Percentiles rank a stretch among this genome's conserved stretches.
phyloP scores from a whole-genome alignment of 2,113 vertebrate species.

The Spilogale gracilis region DNA sequence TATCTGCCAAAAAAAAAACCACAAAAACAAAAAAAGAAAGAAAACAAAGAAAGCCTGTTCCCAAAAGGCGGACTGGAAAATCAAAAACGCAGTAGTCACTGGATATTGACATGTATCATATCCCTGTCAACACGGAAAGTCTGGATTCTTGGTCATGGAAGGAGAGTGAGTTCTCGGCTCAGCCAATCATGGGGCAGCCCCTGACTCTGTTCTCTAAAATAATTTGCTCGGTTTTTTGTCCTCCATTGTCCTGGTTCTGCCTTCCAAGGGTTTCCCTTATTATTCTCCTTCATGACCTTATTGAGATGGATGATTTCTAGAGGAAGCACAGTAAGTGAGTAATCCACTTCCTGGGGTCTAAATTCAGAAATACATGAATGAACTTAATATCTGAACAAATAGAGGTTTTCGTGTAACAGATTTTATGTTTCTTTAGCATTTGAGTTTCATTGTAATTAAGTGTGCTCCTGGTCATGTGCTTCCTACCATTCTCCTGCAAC shows the following conservation, averaged over 20 bases:
- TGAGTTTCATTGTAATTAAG: neutral
- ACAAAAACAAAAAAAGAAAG: too few relatives aligned
- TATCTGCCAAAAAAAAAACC: neutral
- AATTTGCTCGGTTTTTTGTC: neutral
- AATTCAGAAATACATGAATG: neutral
- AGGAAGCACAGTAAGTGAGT: neutral
- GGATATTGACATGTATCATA: neutral
- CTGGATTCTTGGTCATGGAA: neutral
- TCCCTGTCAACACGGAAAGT: too few relatives aligned
- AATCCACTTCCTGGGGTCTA: neutral
- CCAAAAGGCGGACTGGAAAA: neutral
- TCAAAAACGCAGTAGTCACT: neutral
- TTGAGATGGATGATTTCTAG: neutral
- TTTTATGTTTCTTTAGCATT: neutral
- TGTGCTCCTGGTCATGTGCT: neutral
- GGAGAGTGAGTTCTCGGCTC: neutral
- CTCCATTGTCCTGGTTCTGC: neutral
- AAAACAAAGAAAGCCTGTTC: neutral
- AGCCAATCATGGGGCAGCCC: neutral
- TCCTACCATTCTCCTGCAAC: neutral
- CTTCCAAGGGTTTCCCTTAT: neutral
- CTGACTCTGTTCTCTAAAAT: neutral
- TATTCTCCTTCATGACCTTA: neutral
- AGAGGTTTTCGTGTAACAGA: neutral
- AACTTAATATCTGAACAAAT: neutral